Base-by-base conservation (phyloP, 1,140 invertebrate species). In the Dendroctonus valens region DNA sequence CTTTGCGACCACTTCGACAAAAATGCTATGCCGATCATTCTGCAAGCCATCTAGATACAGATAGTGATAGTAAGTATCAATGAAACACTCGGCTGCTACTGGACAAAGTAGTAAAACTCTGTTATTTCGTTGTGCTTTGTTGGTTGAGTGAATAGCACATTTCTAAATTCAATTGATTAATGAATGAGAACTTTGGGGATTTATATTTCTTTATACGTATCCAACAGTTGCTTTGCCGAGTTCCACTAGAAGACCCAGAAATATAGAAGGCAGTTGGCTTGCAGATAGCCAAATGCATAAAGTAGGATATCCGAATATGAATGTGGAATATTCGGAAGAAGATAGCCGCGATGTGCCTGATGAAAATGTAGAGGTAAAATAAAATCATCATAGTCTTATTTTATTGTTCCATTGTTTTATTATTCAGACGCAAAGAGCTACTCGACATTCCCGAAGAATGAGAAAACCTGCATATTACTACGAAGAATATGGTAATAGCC, bases 251-350 rank as follows among this genome's bases (percentile, higher is more conserved):
- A 41, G 62, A 37, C 50, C 62, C 8, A 41, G 41, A 41, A 64
- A 82, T 84, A 69, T 80, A 81, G 69, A 75, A 69, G 59, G 66
- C 66, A 76, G 75, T 59, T 84, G 84, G 84, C 81, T 85, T 51
- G 72, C 74, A 8, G 76, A 77, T 58, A 71, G 73, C 55, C 77
- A 79, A 68, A 78, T 79, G 75, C 74, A 75, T 51, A 78, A 78
- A 69, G 72, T 77, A 6, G 78, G 78, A 7, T 79, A 79, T 69
- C 78, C 78, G 6, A 79, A 74, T 65, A 68, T 76, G 12, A 71
- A 75, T 54, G 61, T 64, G n/a, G 69, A 69, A n/a, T 75, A 77
- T 63, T 78, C 76, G 3, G 76, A 78, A 37, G 76, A 78, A 40
- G 75, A 77, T 64, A 79, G 77, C 67, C 64, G 77, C 37, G 75